Conservation (phyloP, 2,113 vertebrate genomes). For the Andinoacara biseriatus region DNA sequence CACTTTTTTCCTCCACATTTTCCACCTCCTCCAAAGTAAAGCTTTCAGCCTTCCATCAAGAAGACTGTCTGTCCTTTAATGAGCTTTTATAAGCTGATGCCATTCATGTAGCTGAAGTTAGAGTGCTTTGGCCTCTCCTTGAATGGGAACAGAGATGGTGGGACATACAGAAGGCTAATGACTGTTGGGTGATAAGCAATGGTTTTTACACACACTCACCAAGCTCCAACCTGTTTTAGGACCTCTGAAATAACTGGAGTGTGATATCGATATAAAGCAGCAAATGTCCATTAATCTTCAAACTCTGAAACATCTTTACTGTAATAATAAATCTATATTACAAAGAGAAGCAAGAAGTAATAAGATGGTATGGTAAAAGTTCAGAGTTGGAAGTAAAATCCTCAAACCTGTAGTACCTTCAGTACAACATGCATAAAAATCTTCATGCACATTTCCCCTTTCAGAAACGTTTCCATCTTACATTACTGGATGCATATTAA, state of each 20-base stretch:
- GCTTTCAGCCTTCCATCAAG: neutral
- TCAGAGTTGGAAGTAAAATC: too few species aligned
- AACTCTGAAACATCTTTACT: neutral
- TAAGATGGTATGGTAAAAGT: too few species aligned
- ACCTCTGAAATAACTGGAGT: neutral
- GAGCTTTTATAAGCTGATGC: neutral
- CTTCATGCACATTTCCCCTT: too few species aligned
- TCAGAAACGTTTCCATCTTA: neutral
- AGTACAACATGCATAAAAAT: too few species aligned
- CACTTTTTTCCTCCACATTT: neutral
- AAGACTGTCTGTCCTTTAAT: slow-evolving; percentile 8
- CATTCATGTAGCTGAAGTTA: slow-evolving; percentile 14
- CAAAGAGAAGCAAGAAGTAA: neutral
- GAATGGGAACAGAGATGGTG: neutral
- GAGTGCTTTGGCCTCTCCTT: slow-evolving; percentile 11
- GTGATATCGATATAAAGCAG: neutral
- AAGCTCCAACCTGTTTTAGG: neutral
- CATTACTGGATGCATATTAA: neutral
- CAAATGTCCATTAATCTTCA: neutral
- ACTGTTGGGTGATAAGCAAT: neutral
- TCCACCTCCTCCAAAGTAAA: slow-evolving; percentile 9
- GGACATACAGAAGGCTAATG: neutral
- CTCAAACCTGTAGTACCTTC: too few species aligned
- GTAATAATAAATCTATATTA: neutral
- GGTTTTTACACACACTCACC: neutral